phyloP scores from a whole-genome alignment of 2,797 vertebrate genomes.

The Pristis pectinata region DNA sequence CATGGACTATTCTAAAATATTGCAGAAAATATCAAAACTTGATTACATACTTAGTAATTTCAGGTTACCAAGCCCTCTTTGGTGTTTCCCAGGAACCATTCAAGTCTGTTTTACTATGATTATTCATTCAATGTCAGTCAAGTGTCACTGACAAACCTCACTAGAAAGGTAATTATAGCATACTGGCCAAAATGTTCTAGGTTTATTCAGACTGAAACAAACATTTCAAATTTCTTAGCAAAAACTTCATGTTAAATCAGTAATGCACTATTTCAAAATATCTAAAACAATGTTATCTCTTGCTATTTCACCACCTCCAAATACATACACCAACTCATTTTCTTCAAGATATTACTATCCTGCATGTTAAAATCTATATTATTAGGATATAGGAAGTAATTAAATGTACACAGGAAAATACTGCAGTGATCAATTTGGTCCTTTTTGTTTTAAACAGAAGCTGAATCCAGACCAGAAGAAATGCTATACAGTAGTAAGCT shows the following conservation, averaged over 20 bases:
- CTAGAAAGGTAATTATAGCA: not conserved
- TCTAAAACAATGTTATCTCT: not conserved
- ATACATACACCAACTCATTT: not conserved
- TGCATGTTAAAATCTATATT: not conserved
- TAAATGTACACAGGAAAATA: conserved; percentile 1
- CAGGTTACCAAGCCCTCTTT: not conserved
- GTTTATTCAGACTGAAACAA: not conserved
- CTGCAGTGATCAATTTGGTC: not conserved
- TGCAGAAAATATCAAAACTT: not conserved
- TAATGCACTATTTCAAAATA: not conserved
- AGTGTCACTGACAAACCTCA: not conserved
- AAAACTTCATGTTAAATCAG: conserved; percentile 4
- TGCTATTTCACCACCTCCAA: not conserved
- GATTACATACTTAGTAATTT: not conserved
- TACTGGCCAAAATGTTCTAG: not conserved
- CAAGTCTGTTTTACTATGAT: not conserved
- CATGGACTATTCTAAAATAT: not conserved
- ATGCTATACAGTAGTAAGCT: conserved; percentile 16
- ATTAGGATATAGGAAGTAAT: not conserved
- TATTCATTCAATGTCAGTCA: not conserved
- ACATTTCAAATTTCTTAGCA: not conserved
- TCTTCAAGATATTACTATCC: not conserved
- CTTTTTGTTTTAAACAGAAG: conserved; percentile 6
- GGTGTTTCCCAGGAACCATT: not conserved
- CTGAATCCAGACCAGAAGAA: not conserved